Evolutionary conservation across 2,888 invertebrate genomes (phyloP).

Genomic region (Sabatieria punctata): DNA sequence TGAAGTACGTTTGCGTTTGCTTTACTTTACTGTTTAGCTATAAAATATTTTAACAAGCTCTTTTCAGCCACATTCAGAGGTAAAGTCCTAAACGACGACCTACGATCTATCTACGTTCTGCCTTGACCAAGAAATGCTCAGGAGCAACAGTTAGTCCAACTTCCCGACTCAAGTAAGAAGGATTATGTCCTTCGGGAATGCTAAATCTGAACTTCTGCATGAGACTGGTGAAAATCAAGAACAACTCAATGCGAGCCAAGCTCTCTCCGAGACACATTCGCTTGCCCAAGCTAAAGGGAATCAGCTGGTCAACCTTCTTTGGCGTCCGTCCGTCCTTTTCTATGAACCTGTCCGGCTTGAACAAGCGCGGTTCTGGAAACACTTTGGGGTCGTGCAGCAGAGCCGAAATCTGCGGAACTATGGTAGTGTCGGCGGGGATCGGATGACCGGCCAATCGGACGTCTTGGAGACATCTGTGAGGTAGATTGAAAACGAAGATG

Average conservation of each 20-base stretch:
- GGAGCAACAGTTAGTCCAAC: no score
- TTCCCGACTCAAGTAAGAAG: no score
- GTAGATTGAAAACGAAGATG: conserved; percentile 28
- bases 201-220: background rate
- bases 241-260: background rate
- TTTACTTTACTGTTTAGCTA: no score
- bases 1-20: no score
- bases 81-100: no score
- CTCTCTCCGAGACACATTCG: conserved; percentile 5
- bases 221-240: background rate
- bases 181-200: no score
- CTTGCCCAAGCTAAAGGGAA: conserved; percentile 14
- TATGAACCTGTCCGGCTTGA: conserved; percentile 14
- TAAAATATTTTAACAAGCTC: no score
- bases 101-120: no score
- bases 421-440: conserved; percentile 10
- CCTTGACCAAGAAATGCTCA: no score
- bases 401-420: background rate
- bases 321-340: conserved; percentile 9
- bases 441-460: conserved; percentile 21
- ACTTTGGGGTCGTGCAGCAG: conserved; percentile 8
- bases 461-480: conserved; percentile 20
- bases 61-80: no score
- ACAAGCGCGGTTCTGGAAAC: conserved; percentile 12
- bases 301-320: conserved; percentile 10